Evolutionary conservation across 2,888 invertebrate genomes (phyloP).

Genomic region (Cosmia pyralina): DNA sequence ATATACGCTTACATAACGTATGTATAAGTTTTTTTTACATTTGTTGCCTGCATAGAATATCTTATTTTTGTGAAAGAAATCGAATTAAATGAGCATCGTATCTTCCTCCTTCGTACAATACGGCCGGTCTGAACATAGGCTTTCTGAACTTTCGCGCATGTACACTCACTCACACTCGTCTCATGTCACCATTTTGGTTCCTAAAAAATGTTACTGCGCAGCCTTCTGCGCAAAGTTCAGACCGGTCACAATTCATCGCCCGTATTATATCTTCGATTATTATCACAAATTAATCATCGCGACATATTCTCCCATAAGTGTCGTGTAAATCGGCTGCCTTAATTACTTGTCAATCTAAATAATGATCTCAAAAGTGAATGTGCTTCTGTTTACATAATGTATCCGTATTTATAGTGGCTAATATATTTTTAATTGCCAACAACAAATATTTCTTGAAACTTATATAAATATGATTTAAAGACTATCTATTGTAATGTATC

Average conservation of each 20-base stretch:
- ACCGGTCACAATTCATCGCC: not conserved
- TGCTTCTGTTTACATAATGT: slow-evolving; percentile 6
- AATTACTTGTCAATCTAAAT: slow-evolving; percentile 30
- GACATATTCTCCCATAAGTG: not conserved
- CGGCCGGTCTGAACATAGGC: not conserved
- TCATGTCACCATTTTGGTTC: not conserved
- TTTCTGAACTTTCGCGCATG: not conserved
- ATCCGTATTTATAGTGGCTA: slow-evolving; percentile 23
- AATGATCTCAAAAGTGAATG: slow-evolving; percentile 56
- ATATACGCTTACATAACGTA: not conserved
- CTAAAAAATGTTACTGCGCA: not conserved
- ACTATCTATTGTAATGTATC: not conserved
- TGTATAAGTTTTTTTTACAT: not conserved
- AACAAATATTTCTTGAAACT: slow-evolving; percentile 1
- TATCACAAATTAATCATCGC: slow-evolving; percentile 2
- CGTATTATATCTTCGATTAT: not conserved
- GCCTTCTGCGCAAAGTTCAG: not conserved
- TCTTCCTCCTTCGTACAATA: not conserved
- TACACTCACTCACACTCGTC: not conserved
- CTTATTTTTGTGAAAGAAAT: not conserved
- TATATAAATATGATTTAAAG: not conserved
- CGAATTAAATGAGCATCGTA: not conserved
- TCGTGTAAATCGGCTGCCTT: slow-evolving; percentile 45
- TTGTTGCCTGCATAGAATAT: slow-evolving; percentile 5
- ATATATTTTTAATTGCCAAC: slow-evolving; percentile 9